A percentile compares a stretch with the other conserved stretches of the same genome.
Evolutionary conservation across 1,140 invertebrate species (phyloP).

Genomic region (Drosophila insularis): DNA sequence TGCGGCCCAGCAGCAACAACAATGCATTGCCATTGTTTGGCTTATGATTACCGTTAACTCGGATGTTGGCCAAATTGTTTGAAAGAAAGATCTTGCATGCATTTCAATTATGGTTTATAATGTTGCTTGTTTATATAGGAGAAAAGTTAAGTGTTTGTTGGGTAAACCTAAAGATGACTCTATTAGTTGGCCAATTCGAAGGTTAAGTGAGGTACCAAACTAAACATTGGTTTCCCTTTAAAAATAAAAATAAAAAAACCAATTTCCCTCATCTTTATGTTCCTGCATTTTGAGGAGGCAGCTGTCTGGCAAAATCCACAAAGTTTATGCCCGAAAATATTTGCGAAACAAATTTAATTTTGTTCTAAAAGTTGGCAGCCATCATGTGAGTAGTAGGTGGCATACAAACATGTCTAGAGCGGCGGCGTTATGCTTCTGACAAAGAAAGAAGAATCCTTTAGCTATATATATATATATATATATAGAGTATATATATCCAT

Average conservation of each 20-base stretch:
- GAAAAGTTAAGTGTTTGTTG: neutral
- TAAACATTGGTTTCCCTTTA: neutral
- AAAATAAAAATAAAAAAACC: neutral
- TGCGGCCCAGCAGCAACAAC: neutral
- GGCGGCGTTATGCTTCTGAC: neutral
- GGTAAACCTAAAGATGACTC: neutral
- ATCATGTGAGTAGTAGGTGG: neutral
- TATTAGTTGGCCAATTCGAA: neutral
- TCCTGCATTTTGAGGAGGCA: neutral
- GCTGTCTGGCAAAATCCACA: neutral
- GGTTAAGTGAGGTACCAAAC: conserved; percentile 4
- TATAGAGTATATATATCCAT: neutral
- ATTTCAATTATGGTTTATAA: neutral
- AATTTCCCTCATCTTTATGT: neutral
- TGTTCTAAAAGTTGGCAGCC: conserved; percentile 8
- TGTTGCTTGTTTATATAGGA: neutral
- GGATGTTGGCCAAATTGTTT: conserved; percentile 37
- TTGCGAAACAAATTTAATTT: conserved; percentile 10
- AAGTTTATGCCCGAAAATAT: conserved; percentile 5
- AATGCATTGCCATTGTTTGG: conserved; percentile 19
- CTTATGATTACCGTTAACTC: conserved; percentile 29
- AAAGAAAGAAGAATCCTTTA: conserved; percentile 4
- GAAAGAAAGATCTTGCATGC: neutral
- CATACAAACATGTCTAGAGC: neutral
- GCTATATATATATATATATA: conserved; percentile 1